Conservation (phyloP, 2,888 invertebrate genomes). For the Dioctria rufipes region DNA sequence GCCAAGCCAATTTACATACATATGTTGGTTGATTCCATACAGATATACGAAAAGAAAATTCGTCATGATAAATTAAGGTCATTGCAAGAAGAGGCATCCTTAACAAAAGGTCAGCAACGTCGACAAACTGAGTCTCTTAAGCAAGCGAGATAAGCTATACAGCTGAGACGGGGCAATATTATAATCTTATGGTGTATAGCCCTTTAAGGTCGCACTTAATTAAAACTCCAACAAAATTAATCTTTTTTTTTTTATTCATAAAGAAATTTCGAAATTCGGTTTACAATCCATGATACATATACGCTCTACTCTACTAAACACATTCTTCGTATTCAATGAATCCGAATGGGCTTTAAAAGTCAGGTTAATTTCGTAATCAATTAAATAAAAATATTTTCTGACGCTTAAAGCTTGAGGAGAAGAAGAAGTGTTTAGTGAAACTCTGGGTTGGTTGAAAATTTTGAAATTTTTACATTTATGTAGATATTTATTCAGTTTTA, state of each 20-base stretch:
- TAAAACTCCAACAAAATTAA: slow-evolving; percentile 28
- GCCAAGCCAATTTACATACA: too few species aligned
- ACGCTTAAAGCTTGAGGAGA: background rate
- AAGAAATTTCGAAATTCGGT: slow-evolving; percentile 6
- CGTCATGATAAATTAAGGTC: slow-evolving; percentile 16
- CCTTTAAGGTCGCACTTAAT: slow-evolving; percentile 26
- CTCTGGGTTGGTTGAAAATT: background rate
- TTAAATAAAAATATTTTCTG: background rate
- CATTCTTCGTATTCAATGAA: slow-evolving; percentile 6
- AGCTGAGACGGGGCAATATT: too few species aligned
- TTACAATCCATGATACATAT: background rate
- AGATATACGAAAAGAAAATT: background rate
- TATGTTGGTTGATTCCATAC: too few species aligned
- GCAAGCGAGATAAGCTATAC: too few species aligned
- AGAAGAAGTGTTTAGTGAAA: too few species aligned
- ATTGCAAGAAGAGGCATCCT: background rate
- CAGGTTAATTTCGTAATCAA: slow-evolving; percentile 36
- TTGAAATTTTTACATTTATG: background rate
- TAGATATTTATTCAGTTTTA: background rate
- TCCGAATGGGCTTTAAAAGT: background rate
- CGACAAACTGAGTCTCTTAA: background rate
- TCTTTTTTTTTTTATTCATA: slow-evolving; percentile 20
- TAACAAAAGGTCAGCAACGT: background rate
- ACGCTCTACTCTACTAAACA: background rate
- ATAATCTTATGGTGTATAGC: background rate